These are phyloP conservation scores for Heliconius erato DNA, from an alignment of 2,888 invertebrate species.

Conservation along the genomic window DNA sequence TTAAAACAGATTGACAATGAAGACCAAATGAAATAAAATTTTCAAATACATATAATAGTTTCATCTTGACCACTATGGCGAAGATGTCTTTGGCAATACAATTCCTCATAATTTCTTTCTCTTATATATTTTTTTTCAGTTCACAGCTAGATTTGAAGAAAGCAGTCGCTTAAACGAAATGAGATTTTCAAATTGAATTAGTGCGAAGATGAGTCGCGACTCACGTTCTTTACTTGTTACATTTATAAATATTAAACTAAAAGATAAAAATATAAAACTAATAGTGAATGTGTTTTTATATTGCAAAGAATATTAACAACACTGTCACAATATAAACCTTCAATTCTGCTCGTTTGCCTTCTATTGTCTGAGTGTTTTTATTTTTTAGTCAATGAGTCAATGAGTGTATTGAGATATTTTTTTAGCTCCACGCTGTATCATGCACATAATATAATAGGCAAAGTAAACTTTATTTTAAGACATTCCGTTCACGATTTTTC, in stretches of 20 bases:
- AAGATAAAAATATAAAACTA: constrained; percentile 17
- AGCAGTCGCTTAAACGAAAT: constrained; percentile 46
- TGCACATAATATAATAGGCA: no score
- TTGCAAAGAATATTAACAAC: not conserved
- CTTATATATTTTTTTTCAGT: constrained; percentile 7
- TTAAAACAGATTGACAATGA: not conserved
- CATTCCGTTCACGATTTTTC: no score
- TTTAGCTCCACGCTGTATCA: no score
- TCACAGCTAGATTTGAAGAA: constrained; percentile 41
- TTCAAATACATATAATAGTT: constrained; percentile 6
- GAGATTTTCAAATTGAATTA: constrained; percentile 54
- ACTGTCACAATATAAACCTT: no score
- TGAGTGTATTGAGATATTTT: no score
- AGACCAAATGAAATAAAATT: constrained; percentile 1
- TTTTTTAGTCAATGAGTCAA: not conserved
- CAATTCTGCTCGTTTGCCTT: no score
- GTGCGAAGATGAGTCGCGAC: constrained; percentile 44
- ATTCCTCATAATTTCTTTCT: constrained; percentile 31
- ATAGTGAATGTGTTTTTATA: not conserved
- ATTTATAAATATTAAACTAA: constrained; percentile 16
- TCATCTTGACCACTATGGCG: not conserved
- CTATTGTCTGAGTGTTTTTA: not conserved
- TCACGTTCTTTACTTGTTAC: constrained; percentile 36
- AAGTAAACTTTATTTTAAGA: no score
- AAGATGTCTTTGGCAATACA: constrained; percentile 18